Percentiles rank a stretch among this genome's conserved stretches.
Evolutionary conservation across 2,888 invertebrate genomes (phyloP).

Genomic region (Perizoma affinitatum): DNA sequence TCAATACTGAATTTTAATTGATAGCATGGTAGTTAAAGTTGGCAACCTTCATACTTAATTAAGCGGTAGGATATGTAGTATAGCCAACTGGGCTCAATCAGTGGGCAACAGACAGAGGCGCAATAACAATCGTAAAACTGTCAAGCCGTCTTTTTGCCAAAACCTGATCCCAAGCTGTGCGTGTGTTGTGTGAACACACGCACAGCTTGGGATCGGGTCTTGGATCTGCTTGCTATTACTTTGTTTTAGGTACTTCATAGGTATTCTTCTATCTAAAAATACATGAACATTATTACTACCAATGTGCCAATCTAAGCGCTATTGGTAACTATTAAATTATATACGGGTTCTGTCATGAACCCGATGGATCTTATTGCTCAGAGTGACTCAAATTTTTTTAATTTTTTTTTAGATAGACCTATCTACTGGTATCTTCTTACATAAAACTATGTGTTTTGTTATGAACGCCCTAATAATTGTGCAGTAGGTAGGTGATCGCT

Average conservation of each 20-base stretch:
- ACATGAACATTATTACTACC: too few relatives aligned
- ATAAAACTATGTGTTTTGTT: slow-evolving; percentile 3
- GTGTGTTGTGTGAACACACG: slow-evolving; percentile 5
- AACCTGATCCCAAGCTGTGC: slow-evolving; percentile 33
- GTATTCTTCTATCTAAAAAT: background rate
- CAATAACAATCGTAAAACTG: slow-evolving; percentile 58
- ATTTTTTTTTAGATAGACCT: too few relatives aligned
- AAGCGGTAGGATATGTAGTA: slow-evolving; percentile 53
- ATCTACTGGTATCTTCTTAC: too few relatives aligned
- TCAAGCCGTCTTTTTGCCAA: slow-evolving; percentile 24
- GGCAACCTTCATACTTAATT: slow-evolving; percentile 52
- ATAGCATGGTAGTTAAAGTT: slow-evolving; percentile 43
- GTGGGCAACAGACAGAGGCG: slow-evolving; percentile 32
- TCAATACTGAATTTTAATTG: slow-evolving; percentile 45
- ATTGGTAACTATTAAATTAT: background rate
- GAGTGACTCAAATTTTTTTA: too few relatives aligned
- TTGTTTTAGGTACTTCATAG: background rate
- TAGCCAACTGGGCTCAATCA: slow-evolving; percentile 50
- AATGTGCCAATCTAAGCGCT: background rate
- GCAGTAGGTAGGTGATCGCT: slow-evolving; percentile 32
- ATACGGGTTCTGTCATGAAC: too few relatives aligned
- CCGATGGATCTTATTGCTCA: too few relatives aligned
- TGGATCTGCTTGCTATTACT: slow-evolving; percentile 8
- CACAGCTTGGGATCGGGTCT: too few relatives aligned
- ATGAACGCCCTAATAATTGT: slow-evolving; percentile 19